Evolutionary conservation across 2,113 vertebrate species (phyloP).

Genomic region (Clarias macrocephalus): DNA sequence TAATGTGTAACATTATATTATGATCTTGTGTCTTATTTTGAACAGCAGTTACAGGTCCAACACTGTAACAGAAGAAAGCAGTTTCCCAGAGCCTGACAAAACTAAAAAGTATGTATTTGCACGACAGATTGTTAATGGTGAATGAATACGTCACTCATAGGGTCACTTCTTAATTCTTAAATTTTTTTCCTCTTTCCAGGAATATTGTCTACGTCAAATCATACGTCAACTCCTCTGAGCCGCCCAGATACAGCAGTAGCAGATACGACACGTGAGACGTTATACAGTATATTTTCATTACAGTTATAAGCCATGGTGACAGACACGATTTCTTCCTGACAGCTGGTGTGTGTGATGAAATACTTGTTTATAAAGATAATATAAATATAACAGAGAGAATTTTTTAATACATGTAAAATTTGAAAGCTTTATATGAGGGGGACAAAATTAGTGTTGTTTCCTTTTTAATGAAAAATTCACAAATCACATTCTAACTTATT

Average conservation of each 20-base stretch:
- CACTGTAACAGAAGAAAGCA: slow-evolving; percentile 48
- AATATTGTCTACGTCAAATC: slow-evolving; percentile 82
- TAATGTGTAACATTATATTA: not conserved
- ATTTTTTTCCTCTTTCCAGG: slow-evolving; percentile 57
- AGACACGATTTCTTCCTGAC: too few relatives aligned
- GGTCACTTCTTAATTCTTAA: not conserved
- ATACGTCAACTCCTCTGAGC: slow-evolving; percentile 73
- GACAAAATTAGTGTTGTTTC: not conserved
- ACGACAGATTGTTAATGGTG: not conserved
- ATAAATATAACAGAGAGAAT: too few relatives aligned
- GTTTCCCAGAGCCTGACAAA: slow-evolving; percentile 45
- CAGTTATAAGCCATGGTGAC: not conserved
- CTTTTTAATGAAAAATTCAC: not conserved
- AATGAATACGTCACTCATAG: not conserved
- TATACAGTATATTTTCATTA: not conserved
- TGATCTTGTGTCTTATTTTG: slow-evolving; percentile 31
- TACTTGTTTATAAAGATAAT: too few relatives aligned
- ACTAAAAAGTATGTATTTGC: slow-evolving; percentile 67
- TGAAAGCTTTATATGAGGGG: not conserved
- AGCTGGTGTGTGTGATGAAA: not conserved
- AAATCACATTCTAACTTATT: not conserved
- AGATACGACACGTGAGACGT: slow-evolving; percentile 26
- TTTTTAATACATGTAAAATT: not conserved
- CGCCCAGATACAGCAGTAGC: slow-evolving; percentile 31
- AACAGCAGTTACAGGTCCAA: slow-evolving; percentile 49